A percentile compares a stretch with the other conserved stretches of the same genome.
Conservation (phyloP, 2,113 vertebrate genomes). For the Ancistrus triradiatus region DNA sequence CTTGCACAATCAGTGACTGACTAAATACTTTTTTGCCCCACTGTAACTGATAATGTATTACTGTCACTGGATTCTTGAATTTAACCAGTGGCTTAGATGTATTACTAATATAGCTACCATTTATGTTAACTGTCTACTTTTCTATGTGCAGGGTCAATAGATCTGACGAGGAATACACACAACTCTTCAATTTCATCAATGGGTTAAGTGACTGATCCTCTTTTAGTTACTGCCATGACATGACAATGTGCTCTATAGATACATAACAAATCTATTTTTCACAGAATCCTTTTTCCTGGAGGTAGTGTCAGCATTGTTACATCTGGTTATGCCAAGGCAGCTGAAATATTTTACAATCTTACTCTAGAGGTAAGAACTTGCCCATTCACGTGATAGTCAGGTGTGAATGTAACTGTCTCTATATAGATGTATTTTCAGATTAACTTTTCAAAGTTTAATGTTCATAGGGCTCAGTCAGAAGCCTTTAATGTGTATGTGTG, state of each 20-base stretch:
- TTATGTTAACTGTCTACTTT: too few relatives aligned
- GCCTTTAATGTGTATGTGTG: too few relatives aligned
- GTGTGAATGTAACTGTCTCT: not conserved
- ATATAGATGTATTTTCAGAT: not conserved
- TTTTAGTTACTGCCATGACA: not conserved
- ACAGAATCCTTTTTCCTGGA: constrained; percentile 84
- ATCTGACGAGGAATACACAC: constrained; percentile 68
- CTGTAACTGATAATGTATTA: too few relatives aligned
- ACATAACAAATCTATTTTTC: not conserved
- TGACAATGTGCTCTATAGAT: not conserved
- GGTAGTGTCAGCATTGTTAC: constrained; percentile 69
- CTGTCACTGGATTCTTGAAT: too few relatives aligned
- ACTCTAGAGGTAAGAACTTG: constrained; percentile 75
- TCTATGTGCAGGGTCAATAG: constrained; percentile 71
- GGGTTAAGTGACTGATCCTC: constrained; percentile 70
- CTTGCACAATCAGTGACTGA: too few relatives aligned
- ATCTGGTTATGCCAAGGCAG: constrained; percentile 75
- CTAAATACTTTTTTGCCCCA: too few relatives aligned
- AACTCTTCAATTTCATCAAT: constrained; percentile 83
- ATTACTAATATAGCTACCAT: too few relatives aligned
- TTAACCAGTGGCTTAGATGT: too few relatives aligned
- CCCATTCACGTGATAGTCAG: not conserved
- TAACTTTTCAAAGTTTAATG: too few relatives aligned
- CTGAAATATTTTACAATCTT: constrained; percentile 76
- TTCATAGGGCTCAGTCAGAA: too few relatives aligned